A percentile compares a stretch with the other conserved stretches of the same genome.
These are phyloP conservation scores for Cochlearius cochlearius DNA, from an alignment of 2,113 vertebrate genomes.

Conservation along the genomic window DNA sequence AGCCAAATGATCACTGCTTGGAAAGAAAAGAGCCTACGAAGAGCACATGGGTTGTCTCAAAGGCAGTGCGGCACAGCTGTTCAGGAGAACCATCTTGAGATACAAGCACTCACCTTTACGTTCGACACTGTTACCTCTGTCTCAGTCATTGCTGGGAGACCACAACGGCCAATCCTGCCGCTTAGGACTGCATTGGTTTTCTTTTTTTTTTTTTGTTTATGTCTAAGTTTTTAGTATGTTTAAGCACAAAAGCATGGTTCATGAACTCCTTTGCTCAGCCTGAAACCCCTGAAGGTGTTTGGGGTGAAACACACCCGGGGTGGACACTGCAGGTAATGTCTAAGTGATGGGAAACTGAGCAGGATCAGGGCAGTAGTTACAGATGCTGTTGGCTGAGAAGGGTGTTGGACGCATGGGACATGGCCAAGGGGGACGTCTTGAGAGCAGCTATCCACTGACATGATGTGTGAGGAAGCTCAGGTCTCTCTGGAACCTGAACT, in stretches of 20 bases:
- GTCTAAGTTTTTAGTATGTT: background rate
- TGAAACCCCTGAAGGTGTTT: background rate
- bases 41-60: background rate
- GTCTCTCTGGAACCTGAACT: background rate
- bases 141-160: background rate
- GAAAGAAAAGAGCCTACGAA: background rate
- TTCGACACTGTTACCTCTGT: background rate
- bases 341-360: background rate
- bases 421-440: background rate
- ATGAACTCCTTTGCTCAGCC: background rate
- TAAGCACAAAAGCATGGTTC: background rate
- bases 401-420: background rate
- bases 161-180: background rate
- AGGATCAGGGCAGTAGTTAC: background rate
- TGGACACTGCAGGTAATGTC: background rate
- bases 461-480: background rate
- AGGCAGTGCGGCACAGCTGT: background rate
- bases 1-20: background rate
- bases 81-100: background rate
- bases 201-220: background rate
- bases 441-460: background rate
- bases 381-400: background rate
- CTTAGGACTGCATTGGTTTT: background rate
- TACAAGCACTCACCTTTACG: background rate
- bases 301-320: background rate